Conservation (phyloP, 2,113 vertebrate species). For the Apteryx mantelli region DNA sequence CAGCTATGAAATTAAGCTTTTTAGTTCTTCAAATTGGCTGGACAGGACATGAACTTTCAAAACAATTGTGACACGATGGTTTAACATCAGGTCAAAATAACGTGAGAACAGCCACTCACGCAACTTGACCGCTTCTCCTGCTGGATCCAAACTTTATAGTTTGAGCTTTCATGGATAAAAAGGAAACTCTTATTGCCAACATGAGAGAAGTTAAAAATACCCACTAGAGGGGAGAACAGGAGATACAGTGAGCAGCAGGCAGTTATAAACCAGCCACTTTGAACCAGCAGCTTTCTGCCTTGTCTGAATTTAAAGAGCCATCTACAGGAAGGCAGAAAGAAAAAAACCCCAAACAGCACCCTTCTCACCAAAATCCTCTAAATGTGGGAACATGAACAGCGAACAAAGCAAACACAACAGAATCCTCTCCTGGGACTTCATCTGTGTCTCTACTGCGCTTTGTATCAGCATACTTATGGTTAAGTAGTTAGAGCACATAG, state of each 20-base stretch:
- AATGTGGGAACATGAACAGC: background rate
- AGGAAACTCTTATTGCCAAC: background rate
- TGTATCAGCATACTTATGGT: background rate
- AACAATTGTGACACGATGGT: background rate
- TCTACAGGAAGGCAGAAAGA: background rate
- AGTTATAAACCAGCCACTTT: background rate
- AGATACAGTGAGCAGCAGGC: accelerated
- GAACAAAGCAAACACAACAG: background rate
- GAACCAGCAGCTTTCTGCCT: background rate
- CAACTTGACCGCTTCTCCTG: background rate
- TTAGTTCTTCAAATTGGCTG: background rate
- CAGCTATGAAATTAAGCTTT: background rate
- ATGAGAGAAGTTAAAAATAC: background rate
- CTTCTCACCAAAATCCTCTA: background rate
- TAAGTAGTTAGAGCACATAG: background rate
- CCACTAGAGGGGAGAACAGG: background rate
- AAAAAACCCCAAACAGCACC: background rate
- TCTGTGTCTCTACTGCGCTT: background rate
- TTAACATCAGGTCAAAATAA: background rate
- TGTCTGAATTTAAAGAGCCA: constrained; percentile 4
- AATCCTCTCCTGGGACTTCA: background rate
- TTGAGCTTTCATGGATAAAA: background rate
- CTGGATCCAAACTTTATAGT: background rate
- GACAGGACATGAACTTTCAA: background rate
- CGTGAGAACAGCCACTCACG: background rate